Conservation (phyloP, 2,797 vertebrate genomes). For the Hippopotamyrus pictus region DNA sequence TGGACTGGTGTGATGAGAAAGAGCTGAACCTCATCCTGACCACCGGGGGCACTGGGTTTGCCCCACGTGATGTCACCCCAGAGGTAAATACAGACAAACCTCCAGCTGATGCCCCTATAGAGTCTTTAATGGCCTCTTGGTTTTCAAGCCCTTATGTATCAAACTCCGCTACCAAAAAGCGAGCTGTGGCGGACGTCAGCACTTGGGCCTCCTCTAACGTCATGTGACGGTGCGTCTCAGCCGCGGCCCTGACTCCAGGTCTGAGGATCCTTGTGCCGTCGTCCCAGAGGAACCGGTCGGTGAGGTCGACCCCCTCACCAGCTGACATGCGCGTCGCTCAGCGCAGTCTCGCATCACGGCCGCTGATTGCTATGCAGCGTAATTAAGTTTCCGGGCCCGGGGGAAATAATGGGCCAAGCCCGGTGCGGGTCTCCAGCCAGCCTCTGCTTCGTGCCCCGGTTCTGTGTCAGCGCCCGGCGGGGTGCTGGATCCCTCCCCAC, state of each 20-base stretch:
- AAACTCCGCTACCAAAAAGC: not conserved
- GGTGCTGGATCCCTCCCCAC: conserved; percentile 25
- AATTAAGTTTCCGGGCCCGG: conserved; percentile 46
- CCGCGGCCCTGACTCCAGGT: not conserved
- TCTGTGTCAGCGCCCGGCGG: conserved; percentile 26
- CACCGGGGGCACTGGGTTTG: conserved; percentile 95
- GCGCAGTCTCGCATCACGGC: conserved; percentile 33
- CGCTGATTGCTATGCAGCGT: conserved; percentile 44
- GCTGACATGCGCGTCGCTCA: conserved; percentile 29
- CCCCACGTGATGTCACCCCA: conserved; percentile 94
- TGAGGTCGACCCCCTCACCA: not conserved
- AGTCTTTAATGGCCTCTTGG: conserved; percentile 29
- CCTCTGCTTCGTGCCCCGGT: conserved; percentile 21
- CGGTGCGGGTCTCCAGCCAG: conserved; percentile 39
- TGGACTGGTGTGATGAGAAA: conserved; percentile 99
- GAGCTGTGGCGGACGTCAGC: not conserved
- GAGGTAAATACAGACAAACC: conserved; percentile 64
- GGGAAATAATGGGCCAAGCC: conserved; percentile 53
- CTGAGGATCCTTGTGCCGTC: not conserved
- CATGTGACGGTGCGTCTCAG: not conserved
- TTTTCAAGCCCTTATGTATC: not conserved
- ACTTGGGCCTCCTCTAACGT: not conserved
- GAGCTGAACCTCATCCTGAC: conserved; percentile 98
- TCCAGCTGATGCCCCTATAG: conserved; percentile 40
- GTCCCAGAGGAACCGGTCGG: not conserved